Conservation (phyloP, 2,888 invertebrate species). For the Drosophila lacicola region DNA sequence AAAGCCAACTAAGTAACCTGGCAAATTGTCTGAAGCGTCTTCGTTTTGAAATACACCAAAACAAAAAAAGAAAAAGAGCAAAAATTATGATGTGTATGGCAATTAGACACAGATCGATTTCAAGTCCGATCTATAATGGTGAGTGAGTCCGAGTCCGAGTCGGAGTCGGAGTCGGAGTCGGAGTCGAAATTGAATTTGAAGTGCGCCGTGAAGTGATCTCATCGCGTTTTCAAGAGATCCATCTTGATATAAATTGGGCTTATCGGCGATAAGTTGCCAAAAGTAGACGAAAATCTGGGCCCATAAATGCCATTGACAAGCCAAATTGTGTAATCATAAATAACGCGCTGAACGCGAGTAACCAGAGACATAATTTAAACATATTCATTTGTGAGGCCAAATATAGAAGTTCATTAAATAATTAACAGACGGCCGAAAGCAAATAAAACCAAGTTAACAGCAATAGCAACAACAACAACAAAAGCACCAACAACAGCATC, state of each 20-base stretch:
- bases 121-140: constrained; percentile 23
- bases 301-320: constrained; percentile 52
- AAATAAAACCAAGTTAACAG: constrained; percentile 33
- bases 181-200: background rate
- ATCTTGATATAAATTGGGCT: constrained; percentile 18
- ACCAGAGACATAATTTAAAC: constrained; percentile 27
- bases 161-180: background rate
- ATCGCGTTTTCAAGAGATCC: constrained; percentile 22
- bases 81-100: constrained; percentile 21
- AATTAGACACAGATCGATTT: constrained; percentile 55
- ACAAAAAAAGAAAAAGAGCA: background rate
- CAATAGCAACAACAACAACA: constrained; percentile 7
- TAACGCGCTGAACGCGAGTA: constrained; percentile 18
- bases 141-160: constrained; percentile 1
- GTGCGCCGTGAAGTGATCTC: constrained; percentile 43
- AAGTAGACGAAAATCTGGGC: constrained; percentile 49
- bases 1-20: constrained; percentile 35
- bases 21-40: constrained; percentile 16
- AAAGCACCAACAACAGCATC: background rate
- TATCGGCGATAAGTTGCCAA: constrained; percentile 48
- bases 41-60: background rate
- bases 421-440: constrained; percentile 39
- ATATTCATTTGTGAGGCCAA: constrained; percentile 58
- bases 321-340: constrained; percentile 50
- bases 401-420: constrained; percentile 64